Percentiles rank a stretch among this genome's conserved stretches.
phyloP scores from a whole-genome alignment of 1,140 invertebrate species.

The Zaprionus africanus region DNA sequence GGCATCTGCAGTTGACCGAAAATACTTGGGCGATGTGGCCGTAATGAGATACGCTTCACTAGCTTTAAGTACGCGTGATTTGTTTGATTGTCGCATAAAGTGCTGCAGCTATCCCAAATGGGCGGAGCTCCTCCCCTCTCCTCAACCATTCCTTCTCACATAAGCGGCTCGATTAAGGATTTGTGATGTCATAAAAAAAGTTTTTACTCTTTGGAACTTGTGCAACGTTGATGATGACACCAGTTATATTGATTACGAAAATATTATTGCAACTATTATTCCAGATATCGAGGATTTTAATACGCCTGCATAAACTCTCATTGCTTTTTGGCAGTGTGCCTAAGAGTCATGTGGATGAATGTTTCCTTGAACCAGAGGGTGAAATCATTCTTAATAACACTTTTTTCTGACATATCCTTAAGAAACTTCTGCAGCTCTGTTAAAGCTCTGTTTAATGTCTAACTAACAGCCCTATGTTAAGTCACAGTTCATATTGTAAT shows the following conservation, averaged over 20 bases:
- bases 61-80: conserved; percentile 54
- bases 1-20: conserved; percentile 42
- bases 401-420: too few relatives aligned
- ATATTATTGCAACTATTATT: neutral
- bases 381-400: too few relatives aligned
- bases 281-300: neutral
- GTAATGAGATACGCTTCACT: conserved; percentile 54
- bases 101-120: conserved; percentile 18
- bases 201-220: neutral
- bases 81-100: conserved; percentile 43
- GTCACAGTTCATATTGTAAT: too few relatives aligned
- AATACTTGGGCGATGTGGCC: conserved; percentile 27
- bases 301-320: neutral
- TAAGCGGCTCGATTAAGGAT: conserved; percentile 2
- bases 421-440: too few relatives aligned
- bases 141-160: neutral
- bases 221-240: neutral
- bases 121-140: neutral
- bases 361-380: neutral
- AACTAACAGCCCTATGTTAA: too few relatives aligned
- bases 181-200: conserved; percentile 19
- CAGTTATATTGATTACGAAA: neutral
- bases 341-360: neutral
- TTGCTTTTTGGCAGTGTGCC: neutral
- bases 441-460: too few relatives aligned